Percentiles rank a stretch among this genome's conserved stretches.
Evolutionary conservation across 2,888 invertebrate genomes (phyloP).

Genomic region (Ceriagrion tenellum): DNA sequence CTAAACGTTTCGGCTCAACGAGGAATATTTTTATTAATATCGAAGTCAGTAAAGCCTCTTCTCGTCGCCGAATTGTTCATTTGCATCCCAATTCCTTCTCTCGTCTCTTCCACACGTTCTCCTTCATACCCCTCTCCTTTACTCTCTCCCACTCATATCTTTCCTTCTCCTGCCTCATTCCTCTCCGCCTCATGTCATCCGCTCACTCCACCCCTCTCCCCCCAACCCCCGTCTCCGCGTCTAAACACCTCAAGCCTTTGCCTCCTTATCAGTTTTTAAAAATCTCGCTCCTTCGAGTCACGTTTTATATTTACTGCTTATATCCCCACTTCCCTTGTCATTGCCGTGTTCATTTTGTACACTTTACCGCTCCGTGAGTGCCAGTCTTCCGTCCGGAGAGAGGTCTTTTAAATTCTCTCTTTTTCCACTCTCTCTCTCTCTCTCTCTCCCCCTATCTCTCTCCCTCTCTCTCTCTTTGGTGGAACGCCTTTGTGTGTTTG

Average conservation of each 20-base stretch:
- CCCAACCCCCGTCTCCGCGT: neutral
- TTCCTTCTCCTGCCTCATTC: neutral
- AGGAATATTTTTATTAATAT: neutral
- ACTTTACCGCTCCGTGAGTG: constrained; percentile 29
- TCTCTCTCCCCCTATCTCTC: too few species aligned
- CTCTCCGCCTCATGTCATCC: neutral
- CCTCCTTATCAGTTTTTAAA: constrained; percentile 29
- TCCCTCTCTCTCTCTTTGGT: neutral
- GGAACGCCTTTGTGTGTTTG: constrained; percentile 26
- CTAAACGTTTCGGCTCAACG: neutral
- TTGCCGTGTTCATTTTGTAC: constrained; percentile 36
- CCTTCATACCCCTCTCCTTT: neutral
- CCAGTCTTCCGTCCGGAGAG: neutral
- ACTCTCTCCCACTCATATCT: too few species aligned
- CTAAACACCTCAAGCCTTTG: constrained; percentile 5
- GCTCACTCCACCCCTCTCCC: neutral
- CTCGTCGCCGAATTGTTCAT: neutral
- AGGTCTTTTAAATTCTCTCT: neutral
- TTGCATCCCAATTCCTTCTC: neutral
- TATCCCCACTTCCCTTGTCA: constrained; percentile 31
- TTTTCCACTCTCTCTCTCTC: too few species aligned
- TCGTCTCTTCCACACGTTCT: neutral
- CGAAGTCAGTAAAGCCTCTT: neutral
- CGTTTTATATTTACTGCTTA: constrained; percentile 39
- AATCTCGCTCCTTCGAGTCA: constrained; percentile 20